Percentiles rank a stretch among this genome's conserved stretches.
Conservation (phyloP, 2,797 vertebrate genomes). For the Pitangus sulphuratus region DNA sequence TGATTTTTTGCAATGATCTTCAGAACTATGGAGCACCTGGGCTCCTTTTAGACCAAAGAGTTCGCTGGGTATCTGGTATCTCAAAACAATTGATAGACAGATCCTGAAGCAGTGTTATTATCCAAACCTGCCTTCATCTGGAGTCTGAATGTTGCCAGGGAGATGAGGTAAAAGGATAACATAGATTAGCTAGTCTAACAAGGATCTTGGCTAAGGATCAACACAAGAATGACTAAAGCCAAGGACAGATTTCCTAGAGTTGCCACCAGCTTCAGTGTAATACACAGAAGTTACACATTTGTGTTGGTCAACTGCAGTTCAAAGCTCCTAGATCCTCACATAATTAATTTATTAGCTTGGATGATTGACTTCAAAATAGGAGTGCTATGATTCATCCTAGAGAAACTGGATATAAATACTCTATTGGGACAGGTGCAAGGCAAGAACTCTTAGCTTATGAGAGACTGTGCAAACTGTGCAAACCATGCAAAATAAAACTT, state of each 20-base stretch:
- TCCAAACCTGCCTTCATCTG: neutral
- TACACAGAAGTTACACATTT: neutral
- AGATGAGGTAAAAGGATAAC: neutral
- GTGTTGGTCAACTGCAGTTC: neutral
- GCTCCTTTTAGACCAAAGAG: neutral
- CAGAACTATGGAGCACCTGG: neutral
- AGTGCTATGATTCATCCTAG: neutral
- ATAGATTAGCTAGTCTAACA: neutral
- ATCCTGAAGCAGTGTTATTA: neutral
- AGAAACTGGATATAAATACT: neutral
- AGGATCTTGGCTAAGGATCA: neutral
- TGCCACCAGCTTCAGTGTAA: neutral
- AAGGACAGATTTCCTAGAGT: neutral
- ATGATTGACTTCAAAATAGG: neutral
- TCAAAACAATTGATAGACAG: neutral
- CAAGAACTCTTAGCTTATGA: neutral
- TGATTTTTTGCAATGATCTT: neutral
- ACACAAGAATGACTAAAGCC: fast-evolving
- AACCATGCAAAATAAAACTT: neutral
- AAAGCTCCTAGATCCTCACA: neutral
- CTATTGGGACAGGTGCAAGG: neutral
- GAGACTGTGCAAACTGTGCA: neutral
- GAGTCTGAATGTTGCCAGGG: neutral
- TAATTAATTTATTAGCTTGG: neutral
- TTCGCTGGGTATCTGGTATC: neutral